Evolutionary conservation across 2,888 invertebrate genomes (phyloP).

Genomic region (Tyria jacobaeae): DNA sequence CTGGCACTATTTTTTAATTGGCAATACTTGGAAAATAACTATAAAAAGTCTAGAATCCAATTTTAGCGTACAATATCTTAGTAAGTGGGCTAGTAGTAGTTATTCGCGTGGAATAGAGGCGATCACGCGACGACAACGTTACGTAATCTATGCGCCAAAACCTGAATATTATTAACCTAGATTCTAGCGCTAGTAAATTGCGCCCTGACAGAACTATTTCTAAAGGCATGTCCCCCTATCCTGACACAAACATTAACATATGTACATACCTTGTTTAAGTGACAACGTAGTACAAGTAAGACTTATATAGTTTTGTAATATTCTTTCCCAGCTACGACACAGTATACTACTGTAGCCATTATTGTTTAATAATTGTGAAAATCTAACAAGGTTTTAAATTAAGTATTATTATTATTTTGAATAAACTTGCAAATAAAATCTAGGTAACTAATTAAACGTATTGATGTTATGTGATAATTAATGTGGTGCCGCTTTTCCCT

Average conservation of each 20-base stretch:
- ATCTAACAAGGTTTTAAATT: too few relatives aligned
- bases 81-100: slow-evolving; percentile 30
- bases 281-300: not conserved
- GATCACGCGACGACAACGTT: slow-evolving; percentile 58
- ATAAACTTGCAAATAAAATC: too few relatives aligned
- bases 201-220: slow-evolving; percentile 25
- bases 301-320: too few relatives aligned
- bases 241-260: not conserved
- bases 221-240: slow-evolving; percentile 11
- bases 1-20: not conserved
- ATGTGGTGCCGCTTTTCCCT: too few relatives aligned
- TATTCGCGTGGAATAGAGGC: slow-evolving; percentile 45
- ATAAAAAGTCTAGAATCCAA: slow-evolving; percentile 12
- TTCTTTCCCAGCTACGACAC: too few relatives aligned
- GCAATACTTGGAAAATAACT: not conserved
- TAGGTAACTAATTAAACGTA: too few relatives aligned
- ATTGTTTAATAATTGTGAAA: too few relatives aligned
- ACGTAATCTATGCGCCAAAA: slow-evolving; percentile 62
- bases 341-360: too few relatives aligned
- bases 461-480: too few relatives aligned
- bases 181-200: slow-evolving; percentile 45
- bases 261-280: not conserved
- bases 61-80: slow-evolving; percentile 17
- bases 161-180: slow-evolving; percentile 67
- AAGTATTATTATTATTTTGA: too few relatives aligned